Evolutionary conservation across 2,113 vertebrate genomes (phyloP).

Genomic region (Misgurnus mizolepis): DNA sequence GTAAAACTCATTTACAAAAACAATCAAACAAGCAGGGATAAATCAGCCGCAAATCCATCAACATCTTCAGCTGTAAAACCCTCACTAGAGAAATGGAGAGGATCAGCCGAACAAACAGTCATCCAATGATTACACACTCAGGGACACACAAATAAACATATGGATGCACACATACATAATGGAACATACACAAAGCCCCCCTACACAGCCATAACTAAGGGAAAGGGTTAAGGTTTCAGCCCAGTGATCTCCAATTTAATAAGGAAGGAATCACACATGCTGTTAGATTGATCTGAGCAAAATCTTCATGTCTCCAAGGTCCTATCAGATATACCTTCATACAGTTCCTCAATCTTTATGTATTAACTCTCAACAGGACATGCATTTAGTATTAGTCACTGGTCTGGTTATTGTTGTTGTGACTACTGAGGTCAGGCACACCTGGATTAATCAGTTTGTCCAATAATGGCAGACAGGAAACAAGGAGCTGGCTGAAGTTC

Average conservation of each 20-base stretch:
- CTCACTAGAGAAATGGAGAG: background rate
- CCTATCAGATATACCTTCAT: slow-evolving; percentile 1
- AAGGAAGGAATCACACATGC: background rate
- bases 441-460: too few relatives aligned
- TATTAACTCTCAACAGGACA: slow-evolving; percentile 12
- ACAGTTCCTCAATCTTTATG: background rate
- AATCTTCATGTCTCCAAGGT: background rate
- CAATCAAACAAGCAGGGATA: background rate
- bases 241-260: slow-evolving; percentile 3
- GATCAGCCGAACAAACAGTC: slow-evolving; percentile 12
- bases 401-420: too few relatives aligned
- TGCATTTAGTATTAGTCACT: slow-evolving; percentile 12
- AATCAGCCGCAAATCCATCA: background rate
- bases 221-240: slow-evolving; percentile 7
- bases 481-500: too few relatives aligned
- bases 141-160: slow-evolving; percentile 2
- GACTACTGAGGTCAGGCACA: too few relatives aligned
- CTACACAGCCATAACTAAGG: background rate
- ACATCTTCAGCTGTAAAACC: background rate
- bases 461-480: too few relatives aligned
- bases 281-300: background rate
- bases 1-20: background rate
- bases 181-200: background rate
- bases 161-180: background rate
- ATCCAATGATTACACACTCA: slow-evolving; percentile 18